phyloP scores from a whole-genome alignment of 2,797 vertebrate genomes.

The Anniella stebbinsi region DNA sequence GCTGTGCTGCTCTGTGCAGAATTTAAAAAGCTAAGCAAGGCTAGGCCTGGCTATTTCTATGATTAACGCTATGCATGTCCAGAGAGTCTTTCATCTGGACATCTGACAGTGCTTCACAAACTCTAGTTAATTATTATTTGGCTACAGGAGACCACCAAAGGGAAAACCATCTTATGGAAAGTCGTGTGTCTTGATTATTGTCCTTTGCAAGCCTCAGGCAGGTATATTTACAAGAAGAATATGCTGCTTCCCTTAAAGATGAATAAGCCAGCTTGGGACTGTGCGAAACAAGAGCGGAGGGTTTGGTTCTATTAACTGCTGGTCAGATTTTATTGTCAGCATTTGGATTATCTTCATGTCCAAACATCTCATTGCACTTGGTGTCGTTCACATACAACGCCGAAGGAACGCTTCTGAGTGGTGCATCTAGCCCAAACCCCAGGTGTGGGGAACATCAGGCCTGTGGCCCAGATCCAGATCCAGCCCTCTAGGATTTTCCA shows the following conservation, averaged over 20 bases:
- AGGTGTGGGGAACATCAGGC: not conserved
- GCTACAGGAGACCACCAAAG: conserved; percentile 12
- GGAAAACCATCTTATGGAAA: conserved; percentile 16
- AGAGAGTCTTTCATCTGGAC: conserved; percentile 17
- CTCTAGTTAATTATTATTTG: conserved; percentile 31
- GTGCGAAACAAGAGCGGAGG: not conserved
- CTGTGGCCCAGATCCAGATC: no score
- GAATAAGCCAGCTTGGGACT: not conserved
- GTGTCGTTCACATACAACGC: not conserved
- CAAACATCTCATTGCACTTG: not conserved
- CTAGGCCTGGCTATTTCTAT: not conserved
- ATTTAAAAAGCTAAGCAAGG: conserved; percentile 13
- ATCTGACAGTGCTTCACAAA: conserved; percentile 7
- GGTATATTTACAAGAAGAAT: conserved; percentile 9
- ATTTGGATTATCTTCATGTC: not conserved
- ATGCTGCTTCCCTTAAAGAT: not conserved
- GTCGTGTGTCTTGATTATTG: conserved; percentile 4
- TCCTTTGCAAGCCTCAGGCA: not conserved
- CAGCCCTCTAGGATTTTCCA: no score
- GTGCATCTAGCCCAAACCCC: no score
- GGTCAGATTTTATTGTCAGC: not conserved
- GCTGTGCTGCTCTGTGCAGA: not conserved
- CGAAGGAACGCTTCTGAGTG: not conserved
- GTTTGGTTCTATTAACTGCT: not conserved
- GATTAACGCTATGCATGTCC: not conserved